A percentile compares a stretch with the other conserved stretches of the same genome.
Conservation (phyloP, 1,140 invertebrate species). For the Halictus rubicundus region DNA sequence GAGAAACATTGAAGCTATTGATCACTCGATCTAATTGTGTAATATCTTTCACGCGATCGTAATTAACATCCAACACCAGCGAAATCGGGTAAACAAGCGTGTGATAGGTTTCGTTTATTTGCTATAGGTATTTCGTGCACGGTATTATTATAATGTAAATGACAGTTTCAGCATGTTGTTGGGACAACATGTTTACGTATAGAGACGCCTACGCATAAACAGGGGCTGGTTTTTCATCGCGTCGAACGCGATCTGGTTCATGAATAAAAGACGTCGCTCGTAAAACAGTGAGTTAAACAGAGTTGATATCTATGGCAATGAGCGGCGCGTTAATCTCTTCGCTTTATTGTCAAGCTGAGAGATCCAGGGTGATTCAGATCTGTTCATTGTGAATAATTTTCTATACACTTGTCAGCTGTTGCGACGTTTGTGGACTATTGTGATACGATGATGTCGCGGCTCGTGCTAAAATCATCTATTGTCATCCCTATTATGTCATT, state of each 20-base stretch:
- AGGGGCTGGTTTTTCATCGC: slow-evolving; percentile 17
- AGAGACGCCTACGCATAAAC: not conserved
- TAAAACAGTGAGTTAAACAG: slow-evolving; percentile 37
- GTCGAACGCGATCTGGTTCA: slow-evolving; percentile 3
- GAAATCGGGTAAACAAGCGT: too few relatives aligned
- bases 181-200: not conserved
- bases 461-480: not conserved
- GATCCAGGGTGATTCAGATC: slow-evolving; percentile 21
- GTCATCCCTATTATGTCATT: too few relatives aligned
- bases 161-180: not conserved
- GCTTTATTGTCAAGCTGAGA: slow-evolving; percentile 26
- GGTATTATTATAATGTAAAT: not conserved
- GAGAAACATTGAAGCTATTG: too few relatives aligned
- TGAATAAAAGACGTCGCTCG: slow-evolving; percentile 34
- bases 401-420: slow-evolving; percentile 14
- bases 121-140: too few relatives aligned
- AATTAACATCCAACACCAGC: too few relatives aligned
- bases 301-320: slow-evolving; percentile 15
- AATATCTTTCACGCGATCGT: too few relatives aligned
- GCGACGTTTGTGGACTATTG: not conserved
- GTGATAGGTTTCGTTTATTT: too few relatives aligned
- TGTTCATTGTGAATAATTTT: slow-evolving; percentile 44
- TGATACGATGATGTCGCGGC: not conserved
- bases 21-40: too few relatives aligned
- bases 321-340: slow-evolving; percentile 25